Percentiles rank a stretch among this genome's conserved stretches.
Conservation (phyloP, 2,888 invertebrate species). For the Melangyna quadrimaculata region DNA sequence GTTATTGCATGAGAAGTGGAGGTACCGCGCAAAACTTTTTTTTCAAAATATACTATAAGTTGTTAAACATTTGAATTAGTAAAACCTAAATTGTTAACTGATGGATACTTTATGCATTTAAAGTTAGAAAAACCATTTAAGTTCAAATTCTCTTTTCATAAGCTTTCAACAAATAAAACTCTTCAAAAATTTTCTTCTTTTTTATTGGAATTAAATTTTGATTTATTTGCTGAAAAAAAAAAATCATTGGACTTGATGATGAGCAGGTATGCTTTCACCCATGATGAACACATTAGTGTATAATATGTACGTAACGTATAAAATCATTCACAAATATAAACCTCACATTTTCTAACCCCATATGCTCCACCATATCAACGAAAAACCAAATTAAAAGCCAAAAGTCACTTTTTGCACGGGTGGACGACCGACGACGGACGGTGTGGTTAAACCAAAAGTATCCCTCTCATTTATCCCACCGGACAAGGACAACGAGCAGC, state of each 20-base stretch:
- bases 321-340: not conserved
- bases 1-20: too few relatives aligned
- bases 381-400: constrained; percentile 61
- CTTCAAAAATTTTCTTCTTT: not conserved
- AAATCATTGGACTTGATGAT: not conserved
- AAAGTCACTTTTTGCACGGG: constrained; percentile 27
- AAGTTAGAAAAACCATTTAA: too few relatives aligned
- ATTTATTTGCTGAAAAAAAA: not conserved
- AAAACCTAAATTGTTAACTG: too few relatives aligned
- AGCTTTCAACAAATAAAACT: not conserved
- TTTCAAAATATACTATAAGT: too few relatives aligned
- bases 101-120: too few relatives aligned
- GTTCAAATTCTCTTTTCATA: not conserved
- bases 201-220: not conserved
- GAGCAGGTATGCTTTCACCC: not conserved
- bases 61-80: too few relatives aligned
- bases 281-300: not conserved
- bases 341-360: constrained; percentile 18
- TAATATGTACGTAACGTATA: not conserved
- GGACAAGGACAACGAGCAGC: not conserved
- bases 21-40: too few relatives aligned
- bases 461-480: not conserved
- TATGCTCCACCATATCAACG: not conserved
- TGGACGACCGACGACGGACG: too few relatives aligned
- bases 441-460: not conserved